Evolutionary conservation across 2,113 vertebrate genomes (phyloP), one percentile per base, ranked within the genome.

Genomic region (Grantiella picta): DNA sequence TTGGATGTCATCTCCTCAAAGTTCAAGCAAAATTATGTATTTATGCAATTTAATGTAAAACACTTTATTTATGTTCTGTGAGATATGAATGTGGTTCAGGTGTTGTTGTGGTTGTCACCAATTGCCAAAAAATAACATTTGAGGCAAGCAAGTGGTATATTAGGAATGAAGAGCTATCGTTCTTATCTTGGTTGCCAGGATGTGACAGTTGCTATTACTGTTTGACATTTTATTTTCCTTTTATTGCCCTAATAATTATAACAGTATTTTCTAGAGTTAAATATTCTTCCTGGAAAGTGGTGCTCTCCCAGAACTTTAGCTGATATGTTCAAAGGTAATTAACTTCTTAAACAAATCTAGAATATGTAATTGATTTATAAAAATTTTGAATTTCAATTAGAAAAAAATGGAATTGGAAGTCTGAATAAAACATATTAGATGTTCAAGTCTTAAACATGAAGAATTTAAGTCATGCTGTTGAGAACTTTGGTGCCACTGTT

Each of bases 401-500:
- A 61, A 92, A 94, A 94, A 96, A 86, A 9, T 72, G 59, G 28
- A 28, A 71, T 31, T 49, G 1, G 7, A 89, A 40, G 6, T 81
- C 45, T 63, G 38, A 75, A 31, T 45, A 49, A 66, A 82, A 44
- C 4, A 42, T 19, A 12, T 35, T 38, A 60, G 15, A 44, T 24
- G 5, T 36, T 61, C 28, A 13, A 29, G 21, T 65, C n/a, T 86
- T 69, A 18, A 79, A 59, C 0, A 1, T 49, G 24, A 81, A 84
- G 40, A 82, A 2, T 80, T 94, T 80, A 96, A 87, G 76, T 63
- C 36, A 40, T 12, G 1, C 4, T 22, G 21, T n/a, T 57, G 50
- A 89, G 89, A 94, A 78, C 69, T 89, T 91, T 91, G 83, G 45
- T 84, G 29, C 70, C 53, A 75, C 49, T 89, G 64, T 81, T 86